These are phyloP conservation scores for Neofelis nebulosa DNA, from an alignment of 2,113 vertebrate genomes.

Conservation along the genomic window DNA sequence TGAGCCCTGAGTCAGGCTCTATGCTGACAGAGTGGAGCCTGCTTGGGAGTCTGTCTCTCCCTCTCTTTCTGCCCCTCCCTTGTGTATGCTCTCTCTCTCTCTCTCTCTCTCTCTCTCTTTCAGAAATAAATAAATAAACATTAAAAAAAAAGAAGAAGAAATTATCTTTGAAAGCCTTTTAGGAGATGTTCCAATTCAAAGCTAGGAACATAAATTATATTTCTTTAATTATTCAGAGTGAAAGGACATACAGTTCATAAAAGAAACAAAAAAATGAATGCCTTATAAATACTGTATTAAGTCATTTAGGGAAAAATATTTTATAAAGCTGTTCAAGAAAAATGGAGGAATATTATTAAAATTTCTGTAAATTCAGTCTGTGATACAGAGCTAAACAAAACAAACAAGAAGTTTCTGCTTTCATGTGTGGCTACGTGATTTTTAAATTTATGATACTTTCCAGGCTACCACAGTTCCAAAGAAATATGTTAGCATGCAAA, in stretches of 20 bases:
- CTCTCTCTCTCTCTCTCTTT: too few relatives aligned
- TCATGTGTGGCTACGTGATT: background rate
- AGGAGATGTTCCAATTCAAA: background rate
- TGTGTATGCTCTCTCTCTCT: too few relatives aligned
- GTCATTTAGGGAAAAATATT: background rate
- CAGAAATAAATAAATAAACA: too few relatives aligned
- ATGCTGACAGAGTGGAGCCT: too few relatives aligned
- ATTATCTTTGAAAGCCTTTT: slow-evolving; percentile 56
- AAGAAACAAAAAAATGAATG: slow-evolving; percentile 12
- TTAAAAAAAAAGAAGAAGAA: background rate
- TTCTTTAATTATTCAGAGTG: background rate
- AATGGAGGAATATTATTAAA: background rate
- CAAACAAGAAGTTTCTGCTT: background rate
- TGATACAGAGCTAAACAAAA: slow-evolving; percentile 39
- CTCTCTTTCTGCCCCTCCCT: too few relatives aligned
- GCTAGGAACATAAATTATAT: slow-evolving; percentile 12
- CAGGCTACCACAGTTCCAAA: slow-evolving; percentile 17
- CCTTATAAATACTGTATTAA: background rate
- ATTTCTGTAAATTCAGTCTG: background rate
- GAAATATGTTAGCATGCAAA: background rate
- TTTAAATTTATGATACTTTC: background rate
- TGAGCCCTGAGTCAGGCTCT: too few relatives aligned
- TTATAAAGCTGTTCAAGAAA: slow-evolving; percentile 41
- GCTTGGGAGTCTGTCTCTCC: too few relatives aligned
- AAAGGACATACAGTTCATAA: slow-evolving; percentile 52